phyloP scores from a whole-genome alignment of 2,113 vertebrate species.

The Cnemophilus loriae region DNA sequence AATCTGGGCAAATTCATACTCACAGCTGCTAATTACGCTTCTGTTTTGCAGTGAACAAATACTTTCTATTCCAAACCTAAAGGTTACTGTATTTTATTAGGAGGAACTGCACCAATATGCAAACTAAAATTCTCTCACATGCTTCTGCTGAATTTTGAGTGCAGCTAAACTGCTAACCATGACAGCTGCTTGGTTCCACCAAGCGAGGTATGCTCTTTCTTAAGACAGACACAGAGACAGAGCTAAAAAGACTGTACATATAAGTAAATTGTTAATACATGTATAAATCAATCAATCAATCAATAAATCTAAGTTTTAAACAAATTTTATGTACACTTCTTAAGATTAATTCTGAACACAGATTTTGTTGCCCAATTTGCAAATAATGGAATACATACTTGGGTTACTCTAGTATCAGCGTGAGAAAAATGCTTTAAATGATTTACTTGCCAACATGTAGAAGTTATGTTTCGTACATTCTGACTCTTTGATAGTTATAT shows the following conservation, averaged over 20 bases:
- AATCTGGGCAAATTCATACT: background rate
- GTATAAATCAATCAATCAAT: background rate
- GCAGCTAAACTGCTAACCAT: background rate
- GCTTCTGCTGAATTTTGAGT: background rate
- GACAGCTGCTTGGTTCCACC: background rate
- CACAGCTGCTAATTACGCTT: background rate
- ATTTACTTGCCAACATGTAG: constrained; percentile 86
- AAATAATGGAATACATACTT: background rate
- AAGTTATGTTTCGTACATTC: constrained; percentile 74
- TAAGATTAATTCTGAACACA: background rate
- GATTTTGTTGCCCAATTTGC: background rate
- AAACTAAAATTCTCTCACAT: background rate
- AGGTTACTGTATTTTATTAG: background rate
- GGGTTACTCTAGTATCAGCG: background rate
- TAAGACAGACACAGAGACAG: background rate
- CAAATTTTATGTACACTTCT: background rate
- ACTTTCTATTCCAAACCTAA: background rate
- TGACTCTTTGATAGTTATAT: constrained; percentile 59
- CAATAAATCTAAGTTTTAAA: background rate
- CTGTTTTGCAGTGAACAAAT: background rate
- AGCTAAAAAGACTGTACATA: background rate
- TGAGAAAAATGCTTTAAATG: constrained; percentile 52
- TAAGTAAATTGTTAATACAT: background rate
- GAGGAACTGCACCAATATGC: background rate
- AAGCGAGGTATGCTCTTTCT: background rate